phyloP scores from a whole-genome alignment of 2,888 invertebrate species.

The Erebia epiphron region DNA sequence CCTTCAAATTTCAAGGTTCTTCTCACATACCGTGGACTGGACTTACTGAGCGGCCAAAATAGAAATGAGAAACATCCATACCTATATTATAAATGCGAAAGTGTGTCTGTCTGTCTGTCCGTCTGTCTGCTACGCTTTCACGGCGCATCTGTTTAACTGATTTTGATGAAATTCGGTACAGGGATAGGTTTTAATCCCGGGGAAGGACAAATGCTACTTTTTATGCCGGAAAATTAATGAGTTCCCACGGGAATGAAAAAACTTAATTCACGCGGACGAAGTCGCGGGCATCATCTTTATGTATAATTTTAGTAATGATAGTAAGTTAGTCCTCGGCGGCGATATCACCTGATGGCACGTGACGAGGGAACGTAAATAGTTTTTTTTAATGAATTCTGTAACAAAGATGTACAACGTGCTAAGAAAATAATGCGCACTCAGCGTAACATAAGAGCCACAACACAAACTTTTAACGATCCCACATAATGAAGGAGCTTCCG shows the following conservation, averaged over 20 bases:
- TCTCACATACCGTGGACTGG: not conserved
- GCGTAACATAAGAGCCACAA: not conserved
- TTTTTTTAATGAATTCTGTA: not conserved
- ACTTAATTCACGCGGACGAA: not conserved
- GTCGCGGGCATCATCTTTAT: not conserved
- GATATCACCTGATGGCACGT: too few relatives aligned
- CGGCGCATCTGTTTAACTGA: too few relatives aligned
- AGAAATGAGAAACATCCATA: too few relatives aligned
- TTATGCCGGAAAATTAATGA: not conserved
- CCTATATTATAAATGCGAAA: too few relatives aligned
- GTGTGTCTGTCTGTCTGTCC: too few relatives aligned
- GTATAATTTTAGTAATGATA: too few relatives aligned
- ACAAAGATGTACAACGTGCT: not conserved
- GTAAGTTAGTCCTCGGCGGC: too few relatives aligned
- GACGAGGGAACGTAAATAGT: too few relatives aligned
- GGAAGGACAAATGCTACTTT: not conserved
- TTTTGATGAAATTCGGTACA: too few relatives aligned
- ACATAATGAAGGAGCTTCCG: constrained; percentile 15
- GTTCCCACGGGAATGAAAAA: not conserved
- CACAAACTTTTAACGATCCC: constrained; percentile 7
- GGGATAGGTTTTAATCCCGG: too few relatives aligned
- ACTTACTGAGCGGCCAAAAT: not conserved
- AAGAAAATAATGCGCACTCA: not conserved
- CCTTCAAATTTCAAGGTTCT: too few relatives aligned
- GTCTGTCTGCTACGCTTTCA: not conserved